phyloP scores from a whole-genome alignment of 1,140 invertebrate genomes.

The Probaryconus sp. region DNA sequence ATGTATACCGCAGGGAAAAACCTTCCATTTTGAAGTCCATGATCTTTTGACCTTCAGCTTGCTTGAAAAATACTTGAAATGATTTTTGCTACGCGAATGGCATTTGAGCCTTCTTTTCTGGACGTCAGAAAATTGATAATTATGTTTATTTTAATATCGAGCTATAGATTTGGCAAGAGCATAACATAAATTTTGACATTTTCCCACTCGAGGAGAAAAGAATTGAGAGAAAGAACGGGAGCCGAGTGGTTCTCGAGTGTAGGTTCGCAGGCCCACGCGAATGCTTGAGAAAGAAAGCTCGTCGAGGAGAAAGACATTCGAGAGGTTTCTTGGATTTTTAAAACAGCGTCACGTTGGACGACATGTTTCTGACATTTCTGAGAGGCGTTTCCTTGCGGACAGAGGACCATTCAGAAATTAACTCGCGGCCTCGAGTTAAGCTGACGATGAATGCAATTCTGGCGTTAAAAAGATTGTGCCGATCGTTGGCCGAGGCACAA shows the following conservation, averaged over 20 bases:
- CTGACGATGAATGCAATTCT: conserved; percentile 62
- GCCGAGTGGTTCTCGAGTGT: conserved; percentile 29
- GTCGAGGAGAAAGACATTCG: conserved; percentile 41
- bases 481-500: conserved; percentile 51
- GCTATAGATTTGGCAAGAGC: too few relatives aligned
- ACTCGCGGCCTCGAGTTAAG: conserved; percentile 48
- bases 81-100: too few relatives aligned
- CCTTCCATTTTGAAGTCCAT: too few relatives aligned
- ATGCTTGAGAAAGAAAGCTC: conserved; percentile 35
- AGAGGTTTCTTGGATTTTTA: conserved; percentile 51
- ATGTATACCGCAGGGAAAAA: too few relatives aligned
- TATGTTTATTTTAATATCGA: too few relatives aligned
- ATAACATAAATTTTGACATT: too few relatives aligned
- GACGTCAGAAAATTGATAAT: too few relatives aligned
- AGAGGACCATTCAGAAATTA: conserved; percentile 62
- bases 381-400: conserved; percentile 52
- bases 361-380: conserved; percentile 63
- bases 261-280: conserved; percentile 52
- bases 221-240: conserved; percentile 13
- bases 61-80: too few relatives aligned
- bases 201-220: conserved; percentile 45
- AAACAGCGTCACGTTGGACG: conserved; percentile 40
- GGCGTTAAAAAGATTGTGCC: conserved; percentile 51
- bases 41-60: too few relatives aligned
- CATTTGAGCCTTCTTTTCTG: too few relatives aligned